Evolutionary conservation across 2,113 vertebrate genomes (phyloP).

Genomic region (Melozone crissalis): DNA sequence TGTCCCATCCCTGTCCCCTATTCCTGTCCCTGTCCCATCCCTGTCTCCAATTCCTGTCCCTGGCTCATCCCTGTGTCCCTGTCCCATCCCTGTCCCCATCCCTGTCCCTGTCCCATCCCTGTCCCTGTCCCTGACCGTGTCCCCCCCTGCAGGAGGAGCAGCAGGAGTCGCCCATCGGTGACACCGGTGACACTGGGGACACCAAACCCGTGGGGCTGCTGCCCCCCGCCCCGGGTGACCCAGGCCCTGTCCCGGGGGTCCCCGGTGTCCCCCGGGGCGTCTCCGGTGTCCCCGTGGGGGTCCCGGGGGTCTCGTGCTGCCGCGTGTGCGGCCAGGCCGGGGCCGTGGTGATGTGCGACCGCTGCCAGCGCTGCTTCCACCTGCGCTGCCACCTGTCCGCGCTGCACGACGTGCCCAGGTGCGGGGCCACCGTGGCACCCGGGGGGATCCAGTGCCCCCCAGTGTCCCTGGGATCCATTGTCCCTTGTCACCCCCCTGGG

Average conservation of each 20-base stretch:
- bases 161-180: background rate
- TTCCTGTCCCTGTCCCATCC: no score
- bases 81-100: background rate
- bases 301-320: slow-evolving; percentile 32
- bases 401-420: slow-evolving; percentile 74
- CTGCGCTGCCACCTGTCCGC: slow-evolving; percentile 54
- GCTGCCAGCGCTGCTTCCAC: slow-evolving; percentile 40
- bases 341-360: slow-evolving; percentile 76
- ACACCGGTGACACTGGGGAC: no score
- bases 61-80: no score
- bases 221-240: background rate
- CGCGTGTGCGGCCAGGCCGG: slow-evolving; percentile 76
- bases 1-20: no score
- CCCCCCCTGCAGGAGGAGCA: background rate
- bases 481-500: no score
- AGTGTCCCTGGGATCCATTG: background rate
- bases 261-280: no score
- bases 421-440: no score
- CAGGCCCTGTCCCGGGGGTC: background rate
- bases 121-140: background rate
- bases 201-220: background rate
- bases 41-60: no score
- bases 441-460: no score
- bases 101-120: no score
- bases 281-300: no score